These are phyloP conservation scores for Saccostrea glomerata DNA, from an alignment of 1,140 invertebrate genomes.

Conservation along the genomic window DNA sequence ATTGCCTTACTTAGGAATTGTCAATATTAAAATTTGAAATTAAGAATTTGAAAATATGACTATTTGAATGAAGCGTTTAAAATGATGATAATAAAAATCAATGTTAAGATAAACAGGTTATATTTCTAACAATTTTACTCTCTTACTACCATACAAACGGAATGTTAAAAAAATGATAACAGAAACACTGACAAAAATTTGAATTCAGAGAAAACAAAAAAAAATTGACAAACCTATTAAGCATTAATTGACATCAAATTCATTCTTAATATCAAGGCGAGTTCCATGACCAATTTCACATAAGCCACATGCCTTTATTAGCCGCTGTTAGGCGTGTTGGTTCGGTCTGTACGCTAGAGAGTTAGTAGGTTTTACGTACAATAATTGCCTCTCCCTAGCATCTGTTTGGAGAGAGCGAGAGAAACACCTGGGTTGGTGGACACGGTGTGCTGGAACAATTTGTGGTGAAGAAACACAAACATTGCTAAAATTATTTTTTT, in stretches of 20 bases:
- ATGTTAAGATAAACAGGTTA: no score
- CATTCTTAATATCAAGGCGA: neutral
- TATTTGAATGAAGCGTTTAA: no score
- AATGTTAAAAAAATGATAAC: neutral
- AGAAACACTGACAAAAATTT: neutral
- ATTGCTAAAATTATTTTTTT: neutral
- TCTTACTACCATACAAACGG: neutral
- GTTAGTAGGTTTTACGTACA: slow-evolving; percentile 15
- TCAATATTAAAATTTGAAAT: no score
- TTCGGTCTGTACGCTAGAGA: neutral
- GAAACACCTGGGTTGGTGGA: neutral
- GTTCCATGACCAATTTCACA: slow-evolving; percentile 22
- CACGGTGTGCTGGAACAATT: slow-evolving; percentile 16
- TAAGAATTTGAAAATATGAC: no score
- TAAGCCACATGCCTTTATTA: slow-evolving; percentile 31
- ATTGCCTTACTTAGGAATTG: no score
- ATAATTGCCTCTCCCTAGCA: slow-evolving; percentile 33
- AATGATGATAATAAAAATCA: no score
- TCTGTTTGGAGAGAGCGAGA: slow-evolving; percentile 7
- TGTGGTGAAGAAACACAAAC: slow-evolving; percentile 11
- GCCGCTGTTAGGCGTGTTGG: neutral
- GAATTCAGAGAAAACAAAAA: neutral
- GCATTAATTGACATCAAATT: slow-evolving; percentile 14
- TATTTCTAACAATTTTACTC: no score
- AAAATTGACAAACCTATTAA: neutral